phyloP scores from a whole-genome alignment of 2,888 invertebrate genomes.

The Camponotus fellah region DNA sequence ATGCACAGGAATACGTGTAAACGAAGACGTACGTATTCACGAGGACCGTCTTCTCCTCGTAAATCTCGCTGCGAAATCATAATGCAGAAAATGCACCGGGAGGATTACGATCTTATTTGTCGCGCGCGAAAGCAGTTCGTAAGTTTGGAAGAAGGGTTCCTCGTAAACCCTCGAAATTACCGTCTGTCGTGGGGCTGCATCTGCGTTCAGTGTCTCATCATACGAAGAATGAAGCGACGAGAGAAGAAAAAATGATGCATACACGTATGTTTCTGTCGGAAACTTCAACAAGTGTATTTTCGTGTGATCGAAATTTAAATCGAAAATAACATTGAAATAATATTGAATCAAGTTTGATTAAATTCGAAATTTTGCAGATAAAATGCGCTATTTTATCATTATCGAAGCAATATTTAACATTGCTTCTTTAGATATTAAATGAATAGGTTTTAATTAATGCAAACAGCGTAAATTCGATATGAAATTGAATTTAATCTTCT shows the following conservation, averaged over 20 bases:
- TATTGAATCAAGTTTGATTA: background rate
- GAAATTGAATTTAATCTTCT: conserved; percentile 18
- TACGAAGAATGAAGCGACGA: conserved; percentile 57
- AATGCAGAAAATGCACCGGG: conserved; percentile 66
- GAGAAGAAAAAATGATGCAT: conserved; percentile 28
- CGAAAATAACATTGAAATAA: background rate
- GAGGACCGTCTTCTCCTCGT: conserved; percentile 51
- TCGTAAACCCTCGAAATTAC: conserved; percentile 60
- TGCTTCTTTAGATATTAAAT: background rate
- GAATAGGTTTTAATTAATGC: conserved; percentile 30
- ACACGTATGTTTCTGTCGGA: background rate
- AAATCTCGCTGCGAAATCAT: conserved; percentile 65
- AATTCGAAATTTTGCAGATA: background rate
- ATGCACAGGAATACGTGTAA: conserved; percentile 32
- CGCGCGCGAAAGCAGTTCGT: conserved; percentile 47
- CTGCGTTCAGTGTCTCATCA: conserved; percentile 55
- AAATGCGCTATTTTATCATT: background rate
- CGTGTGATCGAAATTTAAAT: background rate
- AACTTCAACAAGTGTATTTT: conserved; percentile 7
- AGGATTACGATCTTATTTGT: conserved; percentile 71
- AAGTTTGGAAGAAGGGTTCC: conserved; percentile 50
- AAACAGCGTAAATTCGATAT: background rate
- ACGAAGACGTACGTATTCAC: conserved; percentile 21
- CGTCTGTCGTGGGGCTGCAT: conserved; percentile 5
- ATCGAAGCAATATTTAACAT: background rate